Percentiles rank a stretch among this genome's conserved stretches.
Evolutionary conservation across 2,113 vertebrate species (phyloP).

Genomic region (Aramus guarauna): DNA sequence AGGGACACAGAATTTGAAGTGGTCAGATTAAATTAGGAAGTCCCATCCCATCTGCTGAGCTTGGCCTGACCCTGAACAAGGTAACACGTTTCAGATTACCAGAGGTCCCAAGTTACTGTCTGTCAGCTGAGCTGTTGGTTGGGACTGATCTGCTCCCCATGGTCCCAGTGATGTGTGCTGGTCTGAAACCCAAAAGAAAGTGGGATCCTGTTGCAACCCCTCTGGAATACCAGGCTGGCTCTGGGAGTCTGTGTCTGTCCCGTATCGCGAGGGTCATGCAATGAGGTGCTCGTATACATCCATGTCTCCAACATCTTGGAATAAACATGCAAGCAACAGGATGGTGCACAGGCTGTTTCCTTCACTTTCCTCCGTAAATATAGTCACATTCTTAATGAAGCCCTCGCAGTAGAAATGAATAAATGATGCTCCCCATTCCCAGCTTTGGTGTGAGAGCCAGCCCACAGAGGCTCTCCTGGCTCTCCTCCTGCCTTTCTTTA

Average conservation of each 20-base stretch:
- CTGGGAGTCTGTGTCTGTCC: not conserved
- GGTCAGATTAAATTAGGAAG: not conserved
- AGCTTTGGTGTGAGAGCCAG: not conserved
- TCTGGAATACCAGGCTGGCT: not conserved
- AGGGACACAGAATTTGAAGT: not conserved
- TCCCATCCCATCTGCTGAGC: not conserved
- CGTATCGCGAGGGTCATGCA: accelerated
- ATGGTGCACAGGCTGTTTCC: not conserved
- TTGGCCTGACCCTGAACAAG: not conserved
- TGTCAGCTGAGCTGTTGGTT: not conserved
- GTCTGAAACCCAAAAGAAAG: not conserved
- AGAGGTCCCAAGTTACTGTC: not conserved
- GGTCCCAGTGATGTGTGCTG: not conserved
- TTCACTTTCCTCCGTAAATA: not conserved
- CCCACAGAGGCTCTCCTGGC: not conserved
- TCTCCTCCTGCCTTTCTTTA: not conserved
- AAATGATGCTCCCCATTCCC: not conserved
- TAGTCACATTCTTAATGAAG: not conserved
- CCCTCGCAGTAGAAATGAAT: not conserved
- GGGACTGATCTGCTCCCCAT: not conserved
- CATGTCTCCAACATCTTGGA: not conserved
- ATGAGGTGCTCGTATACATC: not conserved
- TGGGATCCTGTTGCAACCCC: not conserved
- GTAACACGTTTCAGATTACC: not conserved
- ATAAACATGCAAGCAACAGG: not conserved